Evolutionary conservation across 2,888 invertebrate genomes (phyloP).

Genomic region (Carabus problematicus): DNA sequence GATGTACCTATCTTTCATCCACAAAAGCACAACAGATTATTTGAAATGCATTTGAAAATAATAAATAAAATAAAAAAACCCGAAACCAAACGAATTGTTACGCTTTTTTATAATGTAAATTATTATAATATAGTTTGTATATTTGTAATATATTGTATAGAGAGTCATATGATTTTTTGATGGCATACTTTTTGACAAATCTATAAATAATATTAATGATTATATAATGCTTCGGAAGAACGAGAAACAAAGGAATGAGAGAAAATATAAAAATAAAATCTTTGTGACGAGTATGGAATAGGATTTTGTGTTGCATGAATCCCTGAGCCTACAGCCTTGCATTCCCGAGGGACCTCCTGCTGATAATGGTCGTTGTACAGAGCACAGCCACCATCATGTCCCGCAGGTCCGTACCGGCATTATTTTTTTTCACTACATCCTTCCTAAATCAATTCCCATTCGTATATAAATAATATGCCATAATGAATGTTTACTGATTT

Average conservation of each 20-base stretch:
- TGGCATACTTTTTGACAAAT: slow-evolving; percentile 40
- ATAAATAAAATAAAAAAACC: slow-evolving; percentile 18
- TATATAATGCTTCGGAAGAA: slow-evolving; percentile 32
- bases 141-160: slow-evolving; percentile 41
- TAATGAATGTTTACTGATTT: no score
- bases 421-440: neutral
- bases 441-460: no score
- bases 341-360: slow-evolving; percentile 19
- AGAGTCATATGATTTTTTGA: slow-evolving; percentile 37
- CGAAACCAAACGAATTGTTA: slow-evolving; percentile 40
- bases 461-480: no score
- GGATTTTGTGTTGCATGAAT: slow-evolving; percentile 38
- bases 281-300: slow-evolving; percentile 41
- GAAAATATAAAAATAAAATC: slow-evolving; percentile 41
- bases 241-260: slow-evolving; percentile 29
- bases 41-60: slow-evolving; percentile 23
- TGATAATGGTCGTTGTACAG: slow-evolving; percentile 26
- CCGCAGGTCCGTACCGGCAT: no score
- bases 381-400: no score
- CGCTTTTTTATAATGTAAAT: slow-evolving; percentile 41
- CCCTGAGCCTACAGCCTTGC: slow-evolving; percentile 14
- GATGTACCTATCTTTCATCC: neutral
- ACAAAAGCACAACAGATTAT: slow-evolving; percentile 13
- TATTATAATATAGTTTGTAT: slow-evolving; percentile 42
- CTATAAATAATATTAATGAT: slow-evolving; percentile 36